phyloP scores from a whole-genome alignment of 1,140 invertebrate genomes.

The Papilio polytes region DNA sequence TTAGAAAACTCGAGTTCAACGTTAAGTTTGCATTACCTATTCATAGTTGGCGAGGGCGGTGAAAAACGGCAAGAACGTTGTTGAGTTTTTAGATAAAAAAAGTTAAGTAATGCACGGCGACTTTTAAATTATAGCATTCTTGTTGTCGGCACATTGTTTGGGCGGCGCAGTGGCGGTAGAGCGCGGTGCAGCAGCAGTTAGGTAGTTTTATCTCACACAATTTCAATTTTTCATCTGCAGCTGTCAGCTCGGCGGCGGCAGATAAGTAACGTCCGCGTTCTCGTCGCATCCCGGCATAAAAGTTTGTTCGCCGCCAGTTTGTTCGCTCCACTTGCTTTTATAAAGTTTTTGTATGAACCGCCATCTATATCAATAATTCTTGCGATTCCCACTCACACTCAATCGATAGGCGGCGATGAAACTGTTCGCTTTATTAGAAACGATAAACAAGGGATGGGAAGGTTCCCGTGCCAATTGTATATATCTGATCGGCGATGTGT shows the following conservation, averaged over 20 bases:
- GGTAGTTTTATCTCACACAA: constrained; percentile 82
- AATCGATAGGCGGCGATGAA: constrained; percentile 53
- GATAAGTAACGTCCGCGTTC: constrained; percentile 79
- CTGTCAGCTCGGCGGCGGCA: constrained; percentile 78
- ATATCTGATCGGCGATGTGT: constrained; percentile 37
- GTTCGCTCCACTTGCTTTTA: constrained; percentile 77
- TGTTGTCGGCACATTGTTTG: constrained; percentile 76
- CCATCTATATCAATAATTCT: constrained; percentile 77
- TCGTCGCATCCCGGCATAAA: constrained; percentile 68
- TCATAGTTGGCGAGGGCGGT: constrained; percentile 33
- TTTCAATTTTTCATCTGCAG: constrained; percentile 83
- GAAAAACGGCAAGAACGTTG: constrained; percentile 30
- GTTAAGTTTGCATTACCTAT: constrained; percentile 35
- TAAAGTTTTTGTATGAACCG: constrained; percentile 78
- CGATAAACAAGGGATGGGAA: constrained; percentile 33
- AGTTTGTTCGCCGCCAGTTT: constrained; percentile 78
- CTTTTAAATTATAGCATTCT: constrained; percentile 56
- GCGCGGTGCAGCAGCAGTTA: constrained; percentile 66
- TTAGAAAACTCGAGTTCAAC: constrained; percentile 33
- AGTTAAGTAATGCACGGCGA: constrained; percentile 38
- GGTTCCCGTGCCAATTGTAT: constrained; percentile 37
- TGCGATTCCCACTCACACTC: constrained; percentile 63
- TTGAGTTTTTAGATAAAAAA: constrained; percentile 37
- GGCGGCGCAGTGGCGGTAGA: constrained; percentile 55
- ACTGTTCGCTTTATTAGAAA: constrained; percentile 38